These are phyloP conservation scores for Onchidella celtica DNA, from an alignment of 2,888 invertebrate species.

Conservation along the genomic window DNA sequence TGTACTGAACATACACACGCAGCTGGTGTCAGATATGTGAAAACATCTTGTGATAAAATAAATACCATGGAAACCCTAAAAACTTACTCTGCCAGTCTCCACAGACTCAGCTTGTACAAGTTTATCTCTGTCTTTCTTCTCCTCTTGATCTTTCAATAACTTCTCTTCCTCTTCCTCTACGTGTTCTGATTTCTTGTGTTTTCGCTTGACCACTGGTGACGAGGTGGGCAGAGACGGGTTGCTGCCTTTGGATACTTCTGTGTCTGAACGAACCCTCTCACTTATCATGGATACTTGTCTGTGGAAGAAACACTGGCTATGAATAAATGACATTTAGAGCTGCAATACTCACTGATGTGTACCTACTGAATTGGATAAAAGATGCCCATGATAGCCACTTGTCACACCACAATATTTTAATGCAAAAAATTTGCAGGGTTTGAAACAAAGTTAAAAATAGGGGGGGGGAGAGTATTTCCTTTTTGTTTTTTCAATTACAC, in stretches of 20 bases:
- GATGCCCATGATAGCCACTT: no score
- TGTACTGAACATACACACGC: no score
- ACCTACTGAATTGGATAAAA: no score
- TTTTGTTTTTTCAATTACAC: no score
- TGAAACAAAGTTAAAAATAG: not conserved
- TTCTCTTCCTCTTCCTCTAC: slow-evolving; percentile 29
- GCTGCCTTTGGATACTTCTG: slow-evolving; percentile 50
- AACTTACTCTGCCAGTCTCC: slow-evolving; percentile 77
- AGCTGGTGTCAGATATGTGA: no score
- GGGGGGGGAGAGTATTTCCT: not conserved
- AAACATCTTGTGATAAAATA: no score
- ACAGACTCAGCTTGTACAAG: slow-evolving; percentile 75
- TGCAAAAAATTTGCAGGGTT: not conserved
- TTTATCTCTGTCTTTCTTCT: slow-evolving; percentile 65
- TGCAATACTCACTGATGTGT: not conserved
- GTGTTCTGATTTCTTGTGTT: not conserved
- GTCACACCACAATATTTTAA: no score
- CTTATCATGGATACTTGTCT: slow-evolving; percentile 65
- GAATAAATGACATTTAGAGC: not conserved
- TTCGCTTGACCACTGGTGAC: not conserved
- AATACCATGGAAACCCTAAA: no score
- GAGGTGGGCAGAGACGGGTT: not conserved
- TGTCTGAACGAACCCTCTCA: slow-evolving; percentile 56
- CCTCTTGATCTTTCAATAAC: no score
- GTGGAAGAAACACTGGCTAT: slow-evolving; percentile 20